Conservation (phyloP, 2,797 vertebrate species). For the Leucoraja ocellata region DNA sequence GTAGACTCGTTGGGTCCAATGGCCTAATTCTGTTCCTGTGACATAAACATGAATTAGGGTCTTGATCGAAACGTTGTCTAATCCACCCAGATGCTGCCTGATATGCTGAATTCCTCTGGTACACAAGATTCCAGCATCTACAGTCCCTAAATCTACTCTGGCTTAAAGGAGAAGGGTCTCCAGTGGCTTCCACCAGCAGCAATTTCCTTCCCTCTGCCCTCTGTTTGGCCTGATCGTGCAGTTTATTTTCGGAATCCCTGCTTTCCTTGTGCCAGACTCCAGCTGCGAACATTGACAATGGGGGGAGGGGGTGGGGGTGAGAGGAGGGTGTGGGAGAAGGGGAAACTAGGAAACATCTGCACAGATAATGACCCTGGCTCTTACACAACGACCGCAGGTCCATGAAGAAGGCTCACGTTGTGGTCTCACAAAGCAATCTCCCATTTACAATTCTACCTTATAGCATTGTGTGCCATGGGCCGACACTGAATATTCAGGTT, state of each 20-base stretch:
- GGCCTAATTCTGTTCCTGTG: too few relatives aligned
- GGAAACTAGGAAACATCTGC: not conserved
- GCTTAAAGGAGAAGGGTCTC: not conserved
- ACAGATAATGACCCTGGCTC: not conserved
- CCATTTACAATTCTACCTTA: not conserved
- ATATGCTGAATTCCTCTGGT: not conserved
- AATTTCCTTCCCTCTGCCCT: not conserved
- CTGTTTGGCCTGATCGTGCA: not conserved
- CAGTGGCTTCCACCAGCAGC: not conserved
- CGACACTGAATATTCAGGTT: not conserved
- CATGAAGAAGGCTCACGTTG: not conserved
- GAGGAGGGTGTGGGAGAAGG: too few relatives aligned
- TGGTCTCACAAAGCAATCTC: not conserved
- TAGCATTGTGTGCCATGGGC: not conserved
- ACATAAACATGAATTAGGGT: too few relatives aligned
- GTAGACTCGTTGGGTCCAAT: too few relatives aligned
- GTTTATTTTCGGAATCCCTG: not conserved
- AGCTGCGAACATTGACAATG: not conserved
- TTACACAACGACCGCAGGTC: not conserved
- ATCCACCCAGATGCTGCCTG: not conserved
- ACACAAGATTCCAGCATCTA: not conserved
- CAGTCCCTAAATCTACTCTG: not conserved
- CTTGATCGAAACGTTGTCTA: too few relatives aligned
- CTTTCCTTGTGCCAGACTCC: not conserved
- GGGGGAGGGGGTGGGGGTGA: too few relatives aligned